Evolutionary conservation across 2,797 vertebrate genomes (phyloP), one percentile per base, ranked within the genome.

Genomic region (Gallinago stenura): DNA sequence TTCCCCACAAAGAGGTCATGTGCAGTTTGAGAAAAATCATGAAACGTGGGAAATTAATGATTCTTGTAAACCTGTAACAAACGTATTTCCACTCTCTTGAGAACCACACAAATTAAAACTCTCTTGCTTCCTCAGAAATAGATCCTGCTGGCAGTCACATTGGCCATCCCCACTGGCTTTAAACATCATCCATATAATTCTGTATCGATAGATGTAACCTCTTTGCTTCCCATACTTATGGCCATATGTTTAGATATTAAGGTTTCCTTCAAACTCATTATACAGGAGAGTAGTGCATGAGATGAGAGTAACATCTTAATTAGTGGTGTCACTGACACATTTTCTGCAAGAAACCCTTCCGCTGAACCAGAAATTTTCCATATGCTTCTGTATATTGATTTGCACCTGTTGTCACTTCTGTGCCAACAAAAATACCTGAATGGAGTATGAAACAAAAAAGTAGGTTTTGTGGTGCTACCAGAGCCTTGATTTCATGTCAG

Each of bases 401-500:
- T 95, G 91, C 91, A 96, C 86, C 96, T 95, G 91, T 66, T 84
- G 82, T 94, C 83, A 79, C 14, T 80, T 95, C 50, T 43, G 48
- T 95, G 94, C 93, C 95, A 96, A 82, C 50, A 89, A 66, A 91
- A 91, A 73, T 73, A 96, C 83, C 93, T 95, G 91, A 89, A 70
- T 12, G 9, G 48, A 39, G 50, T 14, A 70, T 12, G 33, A 89
- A 91, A 30, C 4, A 54, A 78, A 95, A 90, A 30, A 0, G 1
- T 5, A 22, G 66, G 14, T 3, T 54, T 65, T 57, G 35, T 72
- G 35, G 28, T 69, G 39, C 13, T 61, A 68, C 30, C 50, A 78
- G 62, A 71, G 43, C n/a, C 43, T 87, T 0, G 0, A 50, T 37
- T 22, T 46, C 31, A 17, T 9, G 28, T 51, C 46, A 81, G 33